Evolutionary conservation across 2,888 invertebrate species (phyloP).

Genomic region (Tillus elongatus): DNA sequence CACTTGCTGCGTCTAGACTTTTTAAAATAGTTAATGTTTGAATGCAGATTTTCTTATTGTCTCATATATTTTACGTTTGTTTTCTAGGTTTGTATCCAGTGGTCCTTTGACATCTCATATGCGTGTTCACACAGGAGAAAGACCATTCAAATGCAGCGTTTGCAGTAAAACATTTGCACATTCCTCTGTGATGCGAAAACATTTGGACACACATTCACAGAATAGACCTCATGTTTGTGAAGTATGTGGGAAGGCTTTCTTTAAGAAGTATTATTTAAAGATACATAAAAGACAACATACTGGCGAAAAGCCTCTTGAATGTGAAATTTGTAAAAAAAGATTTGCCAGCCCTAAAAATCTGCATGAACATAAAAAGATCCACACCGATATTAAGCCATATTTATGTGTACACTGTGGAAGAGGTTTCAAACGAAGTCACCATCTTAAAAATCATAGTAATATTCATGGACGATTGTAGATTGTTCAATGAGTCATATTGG

Average conservation of each 20-base stretch:
- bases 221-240: constrained; percentile 26
- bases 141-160: constrained; percentile 28
- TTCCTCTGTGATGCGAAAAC: constrained; percentile 25
- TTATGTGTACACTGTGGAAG: constrained; percentile 29
- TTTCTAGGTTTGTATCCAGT: constrained; percentile 30
- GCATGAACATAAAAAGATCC: constrained; percentile 28
- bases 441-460: no score
- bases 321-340: constrained; percentile 25
- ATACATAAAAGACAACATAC: constrained; percentile 28
- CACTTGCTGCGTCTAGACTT: no score
- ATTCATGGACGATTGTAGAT: no score
- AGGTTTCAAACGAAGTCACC: constrained; percentile 27
- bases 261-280: constrained; percentile 27
- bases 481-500: no score
- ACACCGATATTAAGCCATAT: constrained; percentile 25
- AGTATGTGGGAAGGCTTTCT: constrained; percentile 28
- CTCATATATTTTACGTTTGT: no score
- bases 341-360: constrained; percentile 32
- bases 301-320: constrained; percentile 31
- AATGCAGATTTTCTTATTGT: no score
- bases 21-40: no score
- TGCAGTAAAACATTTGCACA: constrained; percentile 31
- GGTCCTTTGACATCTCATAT: constrained; percentile 29
- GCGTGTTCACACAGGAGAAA: constrained; percentile 29
- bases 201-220: constrained; percentile 27